Evolutionary conservation across 2,888 invertebrate genomes (phyloP), one percentile per base, ranked within the genome.

Genomic region (Catocala fraxini): DNA sequence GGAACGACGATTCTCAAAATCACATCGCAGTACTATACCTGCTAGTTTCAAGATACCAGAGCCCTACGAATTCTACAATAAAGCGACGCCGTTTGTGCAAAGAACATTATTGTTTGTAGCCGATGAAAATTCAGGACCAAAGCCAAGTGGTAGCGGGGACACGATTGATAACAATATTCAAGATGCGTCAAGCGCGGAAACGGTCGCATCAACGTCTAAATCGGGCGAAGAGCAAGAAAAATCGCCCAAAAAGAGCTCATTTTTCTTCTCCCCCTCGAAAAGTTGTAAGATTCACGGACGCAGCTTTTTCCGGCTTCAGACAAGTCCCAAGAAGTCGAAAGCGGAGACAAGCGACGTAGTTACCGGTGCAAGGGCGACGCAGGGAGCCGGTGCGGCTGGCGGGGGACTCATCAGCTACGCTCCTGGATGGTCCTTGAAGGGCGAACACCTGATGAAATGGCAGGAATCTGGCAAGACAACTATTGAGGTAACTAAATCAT

Each of bases 391-490:
- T 48, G 77, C 82, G 59, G 87, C 86, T 62, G 82, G 81, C 10
- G 88, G 85, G 65, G 95, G 95, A 13, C 94, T 95, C 68, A 95
- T 95, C 87, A 95, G 95, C 87, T 95, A 95, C 81, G 95, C 95
- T 62, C 95, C 95, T 41, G 95, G 95, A 62, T 95, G 95, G 95
- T 95, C 95, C 57, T 88, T 95, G 72, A 95, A 95, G 79, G 95
- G 95, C 43, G 95, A 95, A 79, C 95, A 95, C 80, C 95, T 95
- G 63, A 95, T 95, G 89, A 95, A 95, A 88, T 95, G 95, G 95
- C 95, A 95, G 78, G 95, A 93, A 68, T 95, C 95, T 25, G 95
- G 95, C 53, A 95, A 95, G 82, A 95, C 94, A 13, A 95, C 95
- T 39, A 92, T 95, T 73, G 95, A 95, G 95, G 95, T 95, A 79